Evolutionary conservation across 1,140 invertebrate genomes (phyloP).

Genomic region (Carcinoscorpius rotundicauda): DNA sequence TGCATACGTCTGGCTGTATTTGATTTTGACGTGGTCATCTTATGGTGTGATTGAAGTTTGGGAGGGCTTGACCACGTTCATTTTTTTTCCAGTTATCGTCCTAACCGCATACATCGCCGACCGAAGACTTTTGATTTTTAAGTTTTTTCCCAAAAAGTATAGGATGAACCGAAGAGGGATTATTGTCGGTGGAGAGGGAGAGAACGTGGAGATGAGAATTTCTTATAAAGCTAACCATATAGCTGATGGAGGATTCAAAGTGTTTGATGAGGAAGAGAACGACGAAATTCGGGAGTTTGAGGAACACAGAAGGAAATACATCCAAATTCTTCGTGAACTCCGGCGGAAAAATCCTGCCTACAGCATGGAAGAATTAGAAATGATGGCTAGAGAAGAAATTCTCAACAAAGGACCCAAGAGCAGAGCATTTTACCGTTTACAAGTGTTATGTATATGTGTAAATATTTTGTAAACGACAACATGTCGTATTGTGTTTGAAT

Average conservation of each 20-base stretch:
- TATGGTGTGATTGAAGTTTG: slow-evolving; percentile 82
- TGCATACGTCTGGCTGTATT: slow-evolving; percentile 97
- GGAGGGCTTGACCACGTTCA: slow-evolving; percentile 89
- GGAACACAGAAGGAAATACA: slow-evolving; percentile 85
- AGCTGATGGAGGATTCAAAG: slow-evolving; percentile 24
- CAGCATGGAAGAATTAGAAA: slow-evolving; percentile 72
- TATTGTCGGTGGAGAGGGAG: slow-evolving; percentile 71
- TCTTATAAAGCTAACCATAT: slow-evolving; percentile 29
- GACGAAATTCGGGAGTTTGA: slow-evolving; percentile 75
- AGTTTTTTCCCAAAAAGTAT: slow-evolving; percentile 81
- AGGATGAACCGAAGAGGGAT: slow-evolving; percentile 81
- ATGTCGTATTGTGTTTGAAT: too few species aligned
- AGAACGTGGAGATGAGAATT: slow-evolving; percentile 54
- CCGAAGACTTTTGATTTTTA: slow-evolving; percentile 71
- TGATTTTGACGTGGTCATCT: slow-evolving; percentile 81
- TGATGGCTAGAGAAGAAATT: slow-evolving; percentile 90
- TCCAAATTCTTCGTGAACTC: slow-evolving; percentile 74
- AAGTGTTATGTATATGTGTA: too few species aligned
- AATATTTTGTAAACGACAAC: too few species aligned
- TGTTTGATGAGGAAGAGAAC: slow-evolving; percentile 48
- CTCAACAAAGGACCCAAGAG: slow-evolving; percentile 87
- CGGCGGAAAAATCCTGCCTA: slow-evolving; percentile 74
- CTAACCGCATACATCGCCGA: slow-evolving; percentile 96
- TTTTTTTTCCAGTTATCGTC: slow-evolving; percentile 94
- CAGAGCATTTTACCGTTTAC: slow-evolving; percentile 92